A percentile compares a stretch with the other conserved stretches of the same genome.
Evolutionary conservation across 2,888 invertebrate species (phyloP).

Genomic region (Emmelina monodactyla): DNA sequence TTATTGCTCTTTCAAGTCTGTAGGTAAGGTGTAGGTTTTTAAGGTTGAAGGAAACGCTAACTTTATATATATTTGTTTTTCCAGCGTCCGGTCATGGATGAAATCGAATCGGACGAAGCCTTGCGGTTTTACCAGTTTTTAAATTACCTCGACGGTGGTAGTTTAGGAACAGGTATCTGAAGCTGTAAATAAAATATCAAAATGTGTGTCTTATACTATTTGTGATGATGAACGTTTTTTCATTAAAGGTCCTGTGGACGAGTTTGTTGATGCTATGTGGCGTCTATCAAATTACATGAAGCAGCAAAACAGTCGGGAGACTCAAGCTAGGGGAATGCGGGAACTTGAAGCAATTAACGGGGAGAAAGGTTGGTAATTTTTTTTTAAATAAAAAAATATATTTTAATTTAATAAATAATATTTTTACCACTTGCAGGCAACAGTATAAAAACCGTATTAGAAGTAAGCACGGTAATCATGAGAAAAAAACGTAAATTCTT

Average conservation of each 20-base stretch:
- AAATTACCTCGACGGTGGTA: constrained; percentile 56
- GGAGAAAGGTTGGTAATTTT: constrained; percentile 36
- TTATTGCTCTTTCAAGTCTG: no score
- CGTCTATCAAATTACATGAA: constrained; percentile 48
- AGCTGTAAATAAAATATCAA: background rate
- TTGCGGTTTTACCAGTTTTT: constrained; percentile 54
- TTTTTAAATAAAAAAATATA: background rate
- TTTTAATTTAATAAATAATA: no score
- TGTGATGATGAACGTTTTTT: background rate
- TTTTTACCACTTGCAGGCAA: constrained; percentile 37
- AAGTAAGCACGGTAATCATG: constrained; percentile 54
- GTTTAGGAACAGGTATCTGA: constrained; percentile 50
- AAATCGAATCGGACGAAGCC: constrained; percentile 59
- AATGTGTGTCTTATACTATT: background rate
- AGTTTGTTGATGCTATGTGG: constrained; percentile 54
- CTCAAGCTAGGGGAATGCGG: constrained; percentile 52
- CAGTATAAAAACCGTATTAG: constrained; percentile 54
- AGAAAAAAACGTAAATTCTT: constrained; percentile 56
- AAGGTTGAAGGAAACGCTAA: no score
- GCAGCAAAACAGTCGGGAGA: constrained; percentile 51
- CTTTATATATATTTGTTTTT: no score
- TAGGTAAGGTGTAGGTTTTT: no score
- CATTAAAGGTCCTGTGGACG: constrained; percentile 49
- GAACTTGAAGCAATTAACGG: constrained; percentile 57
- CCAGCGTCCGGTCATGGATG: constrained; percentile 60